These are phyloP conservation scores for Venturia canescens DNA, from an alignment of 1,140 invertebrate genomes.

Conservation along the genomic window DNA sequence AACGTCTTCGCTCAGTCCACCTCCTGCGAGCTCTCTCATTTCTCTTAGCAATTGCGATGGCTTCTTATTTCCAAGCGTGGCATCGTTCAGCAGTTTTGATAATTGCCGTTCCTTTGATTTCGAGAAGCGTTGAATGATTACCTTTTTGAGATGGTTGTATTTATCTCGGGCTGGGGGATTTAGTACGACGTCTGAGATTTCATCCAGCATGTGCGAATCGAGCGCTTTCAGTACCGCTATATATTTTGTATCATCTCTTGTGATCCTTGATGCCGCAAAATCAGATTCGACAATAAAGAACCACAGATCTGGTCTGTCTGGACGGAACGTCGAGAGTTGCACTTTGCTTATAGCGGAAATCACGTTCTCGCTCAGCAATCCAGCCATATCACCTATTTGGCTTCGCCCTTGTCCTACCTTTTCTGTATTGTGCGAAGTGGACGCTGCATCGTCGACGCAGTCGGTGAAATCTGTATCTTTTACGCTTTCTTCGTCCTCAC, in stretches of 20 bases:
- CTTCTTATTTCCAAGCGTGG: conserved; percentile 57
- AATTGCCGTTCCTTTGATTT: conserved; percentile 55
- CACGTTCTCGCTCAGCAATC: not conserved
- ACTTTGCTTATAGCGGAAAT: not conserved
- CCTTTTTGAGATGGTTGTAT: conserved; percentile 45
- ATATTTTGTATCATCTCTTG: not conserved
- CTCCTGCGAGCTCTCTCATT: conserved; percentile 50
- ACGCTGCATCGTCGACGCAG: too few species aligned
- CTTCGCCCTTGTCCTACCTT: too few species aligned
- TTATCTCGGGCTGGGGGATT: conserved; percentile 36
- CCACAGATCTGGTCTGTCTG: conserved; percentile 13
- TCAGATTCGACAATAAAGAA: conserved; percentile 3
- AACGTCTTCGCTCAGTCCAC: conserved; percentile 42
- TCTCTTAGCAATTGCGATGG: conserved; percentile 59
- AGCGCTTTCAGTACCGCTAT: not conserved
- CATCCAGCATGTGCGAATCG: not conserved
- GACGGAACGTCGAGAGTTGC: not conserved
- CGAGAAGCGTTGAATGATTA: conserved; percentile 47
- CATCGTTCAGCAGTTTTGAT: conserved; percentile 54
- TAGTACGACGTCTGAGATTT: conserved; percentile 45
- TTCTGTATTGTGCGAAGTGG: too few species aligned
- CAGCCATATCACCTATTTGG: too few species aligned
- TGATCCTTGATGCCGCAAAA: not conserved
- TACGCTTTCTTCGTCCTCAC: too few species aligned
- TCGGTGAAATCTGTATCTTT: too few species aligned